Conservation (phyloP, 2,113 vertebrate genomes). For the Hypomesus transpacificus region DNA sequence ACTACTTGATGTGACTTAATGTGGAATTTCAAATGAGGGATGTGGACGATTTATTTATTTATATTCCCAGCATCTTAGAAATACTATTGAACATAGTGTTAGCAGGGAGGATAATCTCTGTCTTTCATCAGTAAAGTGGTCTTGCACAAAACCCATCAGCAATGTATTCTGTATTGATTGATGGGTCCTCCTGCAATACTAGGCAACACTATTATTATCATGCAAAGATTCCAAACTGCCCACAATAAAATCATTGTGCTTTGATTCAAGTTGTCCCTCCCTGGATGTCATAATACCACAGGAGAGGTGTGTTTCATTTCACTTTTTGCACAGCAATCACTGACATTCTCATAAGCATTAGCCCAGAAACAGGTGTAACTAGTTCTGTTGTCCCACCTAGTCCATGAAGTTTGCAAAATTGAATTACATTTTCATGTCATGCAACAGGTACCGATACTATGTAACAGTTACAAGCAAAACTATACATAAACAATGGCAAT, state of each 20-base stretch:
- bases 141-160: slow-evolving; percentile 67
- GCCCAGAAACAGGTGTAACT: slow-evolving; percentile 9
- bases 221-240: slow-evolving; percentile 68
- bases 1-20: slow-evolving; percentile 75
- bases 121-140: slow-evolving; percentile 77
- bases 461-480: too few species aligned
- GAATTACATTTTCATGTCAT: not conserved
- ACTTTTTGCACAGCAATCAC: slow-evolving; percentile 54
- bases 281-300: slow-evolving; percentile 54
- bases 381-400: slow-evolving; percentile 21
- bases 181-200: slow-evolving; percentile 66
- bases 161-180: slow-evolving; percentile 74
- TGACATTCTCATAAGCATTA: slow-evolving; percentile 41
- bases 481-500: too few species aligned
- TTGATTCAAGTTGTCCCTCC: slow-evolving; percentile 63
- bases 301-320: slow-evolving; percentile 51
- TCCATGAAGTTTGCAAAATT: slow-evolving; percentile 3
- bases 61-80: slow-evolving; percentile 66
- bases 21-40: slow-evolving; percentile 70
- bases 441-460: slow-evolving; percentile 37
- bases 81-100: slow-evolving; percentile 66
- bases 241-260: slow-evolving; percentile 73
- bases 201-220: slow-evolving; percentile 72
- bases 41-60: slow-evolving; percentile 76
- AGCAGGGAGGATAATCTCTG: slow-evolving; percentile 67